These are phyloP conservation scores for Drosophila prostipennis DNA, from an alignment of 2,888 invertebrate genomes.

Conservation along the genomic window DNA sequence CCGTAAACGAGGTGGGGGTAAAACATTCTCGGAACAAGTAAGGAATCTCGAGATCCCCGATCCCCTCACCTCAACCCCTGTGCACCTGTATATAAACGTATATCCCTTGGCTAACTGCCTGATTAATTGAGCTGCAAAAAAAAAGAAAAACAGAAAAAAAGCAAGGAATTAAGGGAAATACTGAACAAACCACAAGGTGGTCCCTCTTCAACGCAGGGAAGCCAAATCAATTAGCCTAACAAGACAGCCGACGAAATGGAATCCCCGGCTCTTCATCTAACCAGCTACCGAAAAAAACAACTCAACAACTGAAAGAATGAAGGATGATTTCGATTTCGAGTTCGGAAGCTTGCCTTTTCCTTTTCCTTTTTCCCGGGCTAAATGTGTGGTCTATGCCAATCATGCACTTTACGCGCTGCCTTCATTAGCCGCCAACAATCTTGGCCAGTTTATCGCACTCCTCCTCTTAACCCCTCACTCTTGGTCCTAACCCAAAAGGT, in stretches of 20 bases:
- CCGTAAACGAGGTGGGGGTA: conserved; percentile 5
- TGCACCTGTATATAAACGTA: conserved; percentile 51
- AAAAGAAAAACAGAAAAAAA: conserved; percentile 11
- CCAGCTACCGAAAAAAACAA: conserved; percentile 36
- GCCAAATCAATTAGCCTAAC: conserved; percentile 82
- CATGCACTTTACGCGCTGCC: conserved; percentile 77
- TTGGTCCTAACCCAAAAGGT: conserved; percentile 9
- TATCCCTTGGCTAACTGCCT: conserved; percentile 49
- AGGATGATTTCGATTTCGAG: conserved; percentile 22
- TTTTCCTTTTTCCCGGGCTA: conserved; percentile 8
- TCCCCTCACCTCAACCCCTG: conserved; percentile 33
- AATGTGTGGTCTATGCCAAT: conserved; percentile 78
- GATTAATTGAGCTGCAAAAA: conserved; percentile 72
- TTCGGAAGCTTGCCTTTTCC: conserved; percentile 25
- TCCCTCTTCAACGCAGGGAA: conserved; percentile 43
- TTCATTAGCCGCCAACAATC: conserved; percentile 67
- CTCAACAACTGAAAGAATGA: conserved; percentile 1
- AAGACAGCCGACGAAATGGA: conserved; percentile 68
- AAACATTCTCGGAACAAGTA: conserved; percentile 20
- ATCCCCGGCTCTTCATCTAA: conserved; percentile 27
- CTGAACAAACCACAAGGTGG: conserved; percentile 68
- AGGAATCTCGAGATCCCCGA: conserved; percentile 44
- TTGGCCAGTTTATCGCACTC: conserved; percentile 44
- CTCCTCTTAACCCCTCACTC: not conserved
- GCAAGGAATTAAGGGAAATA: conserved; percentile 53